phyloP scores from a whole-genome alignment of 2,888 invertebrate genomes.

The Pardosa pseudoannulata region DNA sequence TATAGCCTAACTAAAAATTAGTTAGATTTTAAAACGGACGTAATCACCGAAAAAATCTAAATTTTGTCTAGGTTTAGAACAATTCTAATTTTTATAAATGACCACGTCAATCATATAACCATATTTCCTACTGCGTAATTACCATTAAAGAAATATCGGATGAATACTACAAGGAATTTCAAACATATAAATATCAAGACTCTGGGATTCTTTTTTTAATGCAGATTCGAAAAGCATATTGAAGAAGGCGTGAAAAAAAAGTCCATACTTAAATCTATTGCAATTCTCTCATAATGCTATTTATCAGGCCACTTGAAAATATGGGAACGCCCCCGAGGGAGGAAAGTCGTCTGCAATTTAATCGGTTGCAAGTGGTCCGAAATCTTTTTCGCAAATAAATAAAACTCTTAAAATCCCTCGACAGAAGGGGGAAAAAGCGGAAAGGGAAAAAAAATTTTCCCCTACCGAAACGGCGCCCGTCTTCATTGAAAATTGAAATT shows the following conservation, averaged over 20 bases:
- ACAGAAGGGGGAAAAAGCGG: conserved; percentile 12
- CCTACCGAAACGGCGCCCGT: conserved; percentile 21
- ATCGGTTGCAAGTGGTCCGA: conserved; percentile 66
- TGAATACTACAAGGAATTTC: no score
- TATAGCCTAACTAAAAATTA: no score
- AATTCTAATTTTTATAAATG: no score
- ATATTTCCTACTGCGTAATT: no score
- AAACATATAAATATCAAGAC: no score
- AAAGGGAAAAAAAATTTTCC: background rate
- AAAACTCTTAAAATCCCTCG: conserved; percentile 54
- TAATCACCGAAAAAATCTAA: no score
- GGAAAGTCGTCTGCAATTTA: conserved; percentile 40
- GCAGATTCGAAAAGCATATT: no score
- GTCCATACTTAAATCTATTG: background rate
- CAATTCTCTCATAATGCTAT: background rate
- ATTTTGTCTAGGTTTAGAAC: no score
- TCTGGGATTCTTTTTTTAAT: no score
- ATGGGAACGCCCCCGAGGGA: conserved; percentile 19
- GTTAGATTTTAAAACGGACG: no score
- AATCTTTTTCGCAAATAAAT: conserved; percentile 47
- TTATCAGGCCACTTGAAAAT: conserved; percentile 2
- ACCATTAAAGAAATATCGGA: no score
- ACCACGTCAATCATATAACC: no score
- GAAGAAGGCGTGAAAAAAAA: background rate
- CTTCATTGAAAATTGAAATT: conserved; percentile 72